A percentile compares a stretch with the other conserved stretches of the same genome.
Evolutionary conservation across 2,888 invertebrate genomes (phyloP).

Genomic region (Pandemis heparana): DNA sequence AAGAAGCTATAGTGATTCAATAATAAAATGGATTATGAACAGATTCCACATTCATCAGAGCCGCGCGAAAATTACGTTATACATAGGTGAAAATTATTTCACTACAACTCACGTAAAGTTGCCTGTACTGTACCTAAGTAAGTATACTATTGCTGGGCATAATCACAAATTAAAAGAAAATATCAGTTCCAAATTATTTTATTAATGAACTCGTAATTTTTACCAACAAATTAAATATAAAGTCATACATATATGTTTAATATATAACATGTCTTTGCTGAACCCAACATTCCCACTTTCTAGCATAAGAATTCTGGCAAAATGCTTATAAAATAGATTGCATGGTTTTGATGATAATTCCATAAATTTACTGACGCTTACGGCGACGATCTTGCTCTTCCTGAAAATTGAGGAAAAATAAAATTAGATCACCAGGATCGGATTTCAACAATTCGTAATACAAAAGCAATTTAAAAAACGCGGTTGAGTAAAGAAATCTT

Average conservation of each 20-base stretch:
- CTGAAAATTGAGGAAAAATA: constrained; percentile 60
- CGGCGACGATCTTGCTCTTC: constrained; percentile 82
- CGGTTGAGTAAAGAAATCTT: constrained; percentile 50
- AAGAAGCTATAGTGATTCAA: no score
- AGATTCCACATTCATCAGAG: no score
- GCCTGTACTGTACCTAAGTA: no score
- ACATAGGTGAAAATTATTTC: no score
- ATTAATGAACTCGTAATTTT: constrained; percentile 42
- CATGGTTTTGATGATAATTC: background rate
- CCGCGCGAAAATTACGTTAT: no score
- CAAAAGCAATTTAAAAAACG: no score
- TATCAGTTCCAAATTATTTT: constrained; percentile 56
- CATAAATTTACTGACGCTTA: constrained; percentile 74
- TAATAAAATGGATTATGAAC: no score
- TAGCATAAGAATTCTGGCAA: constrained; percentile 6
- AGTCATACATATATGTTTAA: constrained; percentile 24
- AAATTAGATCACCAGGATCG: background rate
- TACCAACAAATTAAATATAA: constrained; percentile 33
- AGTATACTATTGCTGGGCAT: background rate
- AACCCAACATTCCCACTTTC: constrained; percentile 32
- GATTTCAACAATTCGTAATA: background rate
- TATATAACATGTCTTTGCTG: constrained; percentile 29
- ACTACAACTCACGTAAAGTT: no score
- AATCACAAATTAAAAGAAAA: background rate
- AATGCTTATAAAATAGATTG: constrained; percentile 15